Base-by-base conservation (phyloP, 2,888 invertebrate species). In the Caenorhabditis becei region DNA sequence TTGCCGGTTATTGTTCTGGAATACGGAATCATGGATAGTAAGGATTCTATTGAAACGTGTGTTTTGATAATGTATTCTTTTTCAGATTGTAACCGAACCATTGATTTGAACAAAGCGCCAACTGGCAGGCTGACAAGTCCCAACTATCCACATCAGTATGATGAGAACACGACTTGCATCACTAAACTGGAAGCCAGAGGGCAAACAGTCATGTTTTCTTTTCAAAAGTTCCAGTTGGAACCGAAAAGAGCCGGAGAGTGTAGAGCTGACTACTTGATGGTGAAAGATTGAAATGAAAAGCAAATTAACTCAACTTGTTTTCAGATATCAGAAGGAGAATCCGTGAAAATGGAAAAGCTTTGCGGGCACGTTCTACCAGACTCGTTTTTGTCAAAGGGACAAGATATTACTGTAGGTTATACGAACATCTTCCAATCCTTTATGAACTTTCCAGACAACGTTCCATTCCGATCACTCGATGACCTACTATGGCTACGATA, bases 61-160 rank as follows among this genome's bases (percentile, higher is more conserved):
- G 77, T 53, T 16, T 24, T 37, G 11, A n/a, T 47, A n/a, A n/a
- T n/a, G n/a, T 47, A 14, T 47, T 18, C 7, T 47, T 49, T 78
- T 83, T 56, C 80, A 89, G 89, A 80, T 20, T 89, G 90, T 72
- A 89, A 89, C 70, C 80, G 90, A 41, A 90, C 88, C 1, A 83
- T 89, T 14, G 81, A 84, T 32, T 66, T 66, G 10, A 77, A 63
- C 18, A 70, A 72, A 23, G 37, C 53, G 8, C 59, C 54, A 18
- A 65, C 83, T 24, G 88, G 88, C 24, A 72, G 85, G 11, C 44
- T 89, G 26, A 87, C 86, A 8, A 86, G 83, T 63, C 89, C 89
- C 0, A 89, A 89, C 77, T 89, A 83, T 71, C 89, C 89, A 8
- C 83, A 86, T 18, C 71, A 59, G 10, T 89, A 89, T 62, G 67